Base-by-base conservation (phyloP, 2,888 invertebrate genomes). In the Netelia virgata region DNA sequence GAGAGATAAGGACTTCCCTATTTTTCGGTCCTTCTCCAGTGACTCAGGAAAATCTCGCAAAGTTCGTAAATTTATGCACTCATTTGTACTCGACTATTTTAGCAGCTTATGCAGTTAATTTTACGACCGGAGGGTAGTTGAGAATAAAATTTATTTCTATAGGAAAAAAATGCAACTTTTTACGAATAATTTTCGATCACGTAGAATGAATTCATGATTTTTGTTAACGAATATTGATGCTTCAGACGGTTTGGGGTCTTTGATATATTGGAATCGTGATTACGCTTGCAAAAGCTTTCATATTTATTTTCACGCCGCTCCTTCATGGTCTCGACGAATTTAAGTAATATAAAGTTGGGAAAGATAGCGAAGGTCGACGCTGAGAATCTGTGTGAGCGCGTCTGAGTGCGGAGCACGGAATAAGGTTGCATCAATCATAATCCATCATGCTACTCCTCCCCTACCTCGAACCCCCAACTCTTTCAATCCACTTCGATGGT, bases 341-440 rank as follows among this genome's bases (percentile, higher is more conserved):
- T 74, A 61, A 75, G 50, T 74, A 63, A 63, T 59, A 61, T 74
- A 53, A 59, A 53, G 16, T 50, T 61, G 63, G 16, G 68, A 68
- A 50, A 50, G n/a, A 66, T 55, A 69, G 63, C 47, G 28, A 78
- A 47, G 11, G 47, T 14, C 43, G n/a, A 64, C 20, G 61, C 61
- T 20, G 66, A 2, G 57, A 41, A 18, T 9, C 47, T 50, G 18
- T 23, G 41, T 16, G 41, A 14, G 18, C 5, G 8, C 0, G 43
- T 41, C n/a, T 41, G 64, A 16, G 41, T n/a, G 41, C 47, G 28
- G 41, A 57, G 63, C 28, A 20, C 59, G 28, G 9, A 18, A 77
- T 69, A 69, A 59, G 41, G 59, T 64, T 72, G 53, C 50, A 83
- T 76, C 76, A 53, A 83, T 84, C 80, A 83, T 80, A 43, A 80